These are phyloP conservation scores for Procambarus clarkii DNA, from an alignment of 1,140 invertebrate genomes.

Conservation along the genomic window DNA sequence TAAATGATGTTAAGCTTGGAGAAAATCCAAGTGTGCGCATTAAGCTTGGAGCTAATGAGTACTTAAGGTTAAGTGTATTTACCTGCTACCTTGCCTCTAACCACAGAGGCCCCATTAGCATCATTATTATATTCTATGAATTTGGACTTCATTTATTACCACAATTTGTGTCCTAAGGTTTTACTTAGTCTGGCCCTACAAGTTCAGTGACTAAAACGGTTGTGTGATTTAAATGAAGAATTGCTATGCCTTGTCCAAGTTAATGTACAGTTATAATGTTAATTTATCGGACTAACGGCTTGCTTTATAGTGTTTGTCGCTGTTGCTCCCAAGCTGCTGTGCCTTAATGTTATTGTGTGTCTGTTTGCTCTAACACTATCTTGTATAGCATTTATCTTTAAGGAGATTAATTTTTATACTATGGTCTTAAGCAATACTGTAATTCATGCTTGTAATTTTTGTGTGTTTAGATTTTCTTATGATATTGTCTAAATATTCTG, in stretches of 20 bases:
- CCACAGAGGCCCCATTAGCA: not conserved
- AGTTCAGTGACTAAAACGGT: not conserved
- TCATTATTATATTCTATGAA: not conserved
- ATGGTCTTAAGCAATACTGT: too few relatives aligned
- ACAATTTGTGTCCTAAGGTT: not conserved
- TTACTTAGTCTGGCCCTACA: not conserved
- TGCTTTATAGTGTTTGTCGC: not conserved
- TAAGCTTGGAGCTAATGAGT: not conserved
- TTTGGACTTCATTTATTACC: not conserved
- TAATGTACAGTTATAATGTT: conserved; percentile 36
- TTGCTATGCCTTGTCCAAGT: conserved; percentile 34
- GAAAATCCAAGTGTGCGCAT: not conserved
- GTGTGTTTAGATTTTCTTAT: too few relatives aligned
- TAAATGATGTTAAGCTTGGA: too few relatives aligned
- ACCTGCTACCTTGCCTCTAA: too few relatives aligned
- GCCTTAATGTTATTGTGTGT: not conserved
- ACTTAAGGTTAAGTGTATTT: not conserved
- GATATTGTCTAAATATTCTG: not conserved
- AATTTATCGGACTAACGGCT: conserved; percentile 40
- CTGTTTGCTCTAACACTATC: not conserved
- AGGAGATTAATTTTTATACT: not conserved
- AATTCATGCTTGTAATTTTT: too few relatives aligned
- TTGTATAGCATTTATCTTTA: not conserved
- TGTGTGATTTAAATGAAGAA: not conserved
- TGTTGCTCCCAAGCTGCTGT: not conserved